Evolutionary conservation across 2,797 vertebrate genomes (phyloP).

Genomic region (Halcyon leucocephala): DNA sequence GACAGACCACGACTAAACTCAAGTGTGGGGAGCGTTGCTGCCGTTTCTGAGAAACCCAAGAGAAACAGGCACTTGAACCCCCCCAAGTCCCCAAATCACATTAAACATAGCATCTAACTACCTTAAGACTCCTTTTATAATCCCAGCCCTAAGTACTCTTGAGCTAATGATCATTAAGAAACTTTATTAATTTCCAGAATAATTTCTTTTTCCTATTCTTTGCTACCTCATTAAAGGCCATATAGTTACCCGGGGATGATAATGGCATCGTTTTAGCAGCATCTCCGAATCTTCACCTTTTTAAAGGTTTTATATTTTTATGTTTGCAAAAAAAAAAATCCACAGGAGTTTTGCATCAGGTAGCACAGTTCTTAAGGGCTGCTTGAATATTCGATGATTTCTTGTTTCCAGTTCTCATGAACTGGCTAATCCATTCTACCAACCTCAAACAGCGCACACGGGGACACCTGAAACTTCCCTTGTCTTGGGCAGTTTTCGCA

Average conservation of each 20-base stretch:
- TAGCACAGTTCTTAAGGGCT: not conserved
- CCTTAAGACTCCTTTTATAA: not conserved
- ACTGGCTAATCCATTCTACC: not conserved
- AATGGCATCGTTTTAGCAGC: not conserved
- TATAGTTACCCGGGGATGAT: not conserved
- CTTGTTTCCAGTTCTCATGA: not conserved
- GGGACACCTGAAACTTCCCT: not conserved
- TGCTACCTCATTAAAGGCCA: not conserved
- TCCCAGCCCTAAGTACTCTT: not conserved
- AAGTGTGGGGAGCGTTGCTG: not conserved
- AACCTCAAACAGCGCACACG: not conserved
- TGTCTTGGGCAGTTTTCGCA: not conserved
- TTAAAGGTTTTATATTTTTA: not conserved
- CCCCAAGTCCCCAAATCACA: not conserved
- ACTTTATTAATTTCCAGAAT: constrained; percentile 10
- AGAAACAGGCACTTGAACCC: not conserved
- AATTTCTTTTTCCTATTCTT: not conserved
- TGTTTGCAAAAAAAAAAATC: not conserved
- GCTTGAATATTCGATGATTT: not conserved
- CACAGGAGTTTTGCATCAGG: not conserved
- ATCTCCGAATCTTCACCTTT: not conserved
- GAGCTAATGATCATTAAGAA: constrained; percentile 4
- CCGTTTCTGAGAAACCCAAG: not conserved
- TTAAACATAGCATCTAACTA: not conserved
- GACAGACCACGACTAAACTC: not conserved